phyloP scores from a whole-genome alignment of 2,888 invertebrate genomes.

The Euproctis similis region DNA sequence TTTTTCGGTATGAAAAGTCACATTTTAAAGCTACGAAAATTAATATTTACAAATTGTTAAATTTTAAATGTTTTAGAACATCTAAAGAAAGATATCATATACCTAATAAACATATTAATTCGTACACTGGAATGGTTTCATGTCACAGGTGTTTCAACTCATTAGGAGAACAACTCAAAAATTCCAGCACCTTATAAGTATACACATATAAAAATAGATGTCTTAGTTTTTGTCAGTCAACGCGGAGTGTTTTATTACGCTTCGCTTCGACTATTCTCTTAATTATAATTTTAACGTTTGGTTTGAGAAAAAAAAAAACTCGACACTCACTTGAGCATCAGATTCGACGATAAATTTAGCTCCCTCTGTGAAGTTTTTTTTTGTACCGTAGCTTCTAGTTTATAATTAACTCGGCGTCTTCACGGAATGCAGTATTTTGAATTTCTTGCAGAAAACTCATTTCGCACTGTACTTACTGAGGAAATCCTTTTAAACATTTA shows the following conservation, averaged over 20 bases:
- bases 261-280: conserved; percentile 54
- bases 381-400: conserved; percentile 16
- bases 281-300: conserved; percentile 68
- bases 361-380: conserved; percentile 43
- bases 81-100: too few relatives aligned
- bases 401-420: conserved; percentile 16
- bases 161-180: conserved; percentile 39
- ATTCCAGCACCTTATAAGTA: conserved; percentile 29
- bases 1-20: too few relatives aligned
- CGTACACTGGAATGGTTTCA: too few relatives aligned
- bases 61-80: too few relatives aligned
- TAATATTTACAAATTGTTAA: too few relatives aligned
- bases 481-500: too few relatives aligned
- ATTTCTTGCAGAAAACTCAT: too few relatives aligned
- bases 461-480: too few relatives aligned
- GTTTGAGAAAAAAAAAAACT: conserved; percentile 43
- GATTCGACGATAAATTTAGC: conserved; percentile 68
- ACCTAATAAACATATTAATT: too few relatives aligned
- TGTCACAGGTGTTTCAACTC: conserved; percentile 44
- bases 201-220: too few relatives aligned
- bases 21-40: too few relatives aligned
- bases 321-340: conserved; percentile 54
- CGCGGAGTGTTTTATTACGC: conserved; percentile 64
- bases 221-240: conserved; percentile 52
- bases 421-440: too few relatives aligned